A percentile compares a stretch with the other conserved stretches of the same genome.
phyloP scores from a whole-genome alignment of 2,113 vertebrate genomes.

The Albula goreensis region DNA sequence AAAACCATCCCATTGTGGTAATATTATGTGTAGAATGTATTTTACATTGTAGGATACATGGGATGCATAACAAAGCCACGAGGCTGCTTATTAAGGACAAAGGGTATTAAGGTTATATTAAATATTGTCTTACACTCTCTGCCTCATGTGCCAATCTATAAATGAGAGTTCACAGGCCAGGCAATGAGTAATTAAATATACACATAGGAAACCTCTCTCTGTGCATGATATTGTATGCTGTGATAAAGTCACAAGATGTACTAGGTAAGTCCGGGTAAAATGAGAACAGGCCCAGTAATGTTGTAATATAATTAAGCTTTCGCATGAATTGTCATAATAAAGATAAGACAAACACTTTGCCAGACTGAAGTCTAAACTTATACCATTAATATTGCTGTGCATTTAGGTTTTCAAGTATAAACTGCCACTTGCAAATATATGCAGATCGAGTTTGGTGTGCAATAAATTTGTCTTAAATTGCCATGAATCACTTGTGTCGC shows the following conservation, averaged over 20 bases:
- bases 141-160: neutral
- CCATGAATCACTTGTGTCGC: neutral
- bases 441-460: neutral
- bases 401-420: neutral
- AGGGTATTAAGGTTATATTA: neutral
- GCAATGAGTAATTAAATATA: neutral
- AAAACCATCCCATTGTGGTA: conserved; percentile 13
- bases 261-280: neutral
- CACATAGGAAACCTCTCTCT: neutral
- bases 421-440: neutral
- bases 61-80: too few relatives aligned
- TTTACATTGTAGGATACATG: neutral
- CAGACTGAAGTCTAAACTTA: neutral
- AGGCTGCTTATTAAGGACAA: too few relatives aligned
- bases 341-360: neutral
- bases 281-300: neutral
- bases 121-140: neutral
- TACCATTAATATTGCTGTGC: neutral
- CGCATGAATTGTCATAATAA: neutral
- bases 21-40: conserved; percentile 20
- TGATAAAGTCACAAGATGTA: neutral
- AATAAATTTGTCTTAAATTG: neutral
- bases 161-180: neutral
- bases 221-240: neutral
- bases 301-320: neutral